Evolutionary conservation across 2,797 vertebrate genomes (phyloP).

Genomic region (Girardinus metallicus): DNA sequence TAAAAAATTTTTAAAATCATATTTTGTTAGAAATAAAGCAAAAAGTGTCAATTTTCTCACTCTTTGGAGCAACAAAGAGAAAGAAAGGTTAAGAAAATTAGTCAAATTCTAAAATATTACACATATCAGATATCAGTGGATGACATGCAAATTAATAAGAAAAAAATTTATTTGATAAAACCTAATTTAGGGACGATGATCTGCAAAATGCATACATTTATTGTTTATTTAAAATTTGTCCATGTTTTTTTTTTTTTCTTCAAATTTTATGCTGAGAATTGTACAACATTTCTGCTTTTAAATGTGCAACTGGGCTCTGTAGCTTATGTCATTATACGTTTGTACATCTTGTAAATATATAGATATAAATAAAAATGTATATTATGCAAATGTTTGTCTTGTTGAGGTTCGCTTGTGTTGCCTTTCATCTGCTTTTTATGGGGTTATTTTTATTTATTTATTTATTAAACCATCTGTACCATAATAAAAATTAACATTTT

Average conservation of each 20-base stretch:
- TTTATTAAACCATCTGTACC: not conserved
- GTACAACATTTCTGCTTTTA: not conserved
- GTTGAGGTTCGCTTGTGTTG: not conserved
- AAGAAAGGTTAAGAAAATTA: not conserved
- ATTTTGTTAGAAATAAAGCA: not conserved
- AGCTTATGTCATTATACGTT: not conserved
- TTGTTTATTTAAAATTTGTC: not conserved
- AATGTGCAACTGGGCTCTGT: not conserved
- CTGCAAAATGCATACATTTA: not conserved
- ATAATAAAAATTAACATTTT: not conserved
- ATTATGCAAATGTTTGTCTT: not conserved
- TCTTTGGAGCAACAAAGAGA: not conserved
- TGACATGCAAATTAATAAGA: not conserved
- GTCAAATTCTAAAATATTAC: not conserved
- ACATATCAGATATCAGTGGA: not conserved
- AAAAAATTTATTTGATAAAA: not conserved
- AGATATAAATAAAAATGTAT: constrained; percentile 24
- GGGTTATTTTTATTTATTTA: not conserved
- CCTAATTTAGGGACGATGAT: not conserved
- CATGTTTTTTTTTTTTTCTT: not conserved
- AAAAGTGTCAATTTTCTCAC: not conserved
- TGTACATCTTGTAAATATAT: constrained; percentile 48
- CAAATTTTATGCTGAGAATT: not conserved
- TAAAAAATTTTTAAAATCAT: not conserved
- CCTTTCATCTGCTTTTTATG: not conserved